Evolutionary conservation across 2,888 invertebrate species (phyloP), one percentile per base, ranked within the genome.

Genomic region (Hemithea aestivaria): DNA sequence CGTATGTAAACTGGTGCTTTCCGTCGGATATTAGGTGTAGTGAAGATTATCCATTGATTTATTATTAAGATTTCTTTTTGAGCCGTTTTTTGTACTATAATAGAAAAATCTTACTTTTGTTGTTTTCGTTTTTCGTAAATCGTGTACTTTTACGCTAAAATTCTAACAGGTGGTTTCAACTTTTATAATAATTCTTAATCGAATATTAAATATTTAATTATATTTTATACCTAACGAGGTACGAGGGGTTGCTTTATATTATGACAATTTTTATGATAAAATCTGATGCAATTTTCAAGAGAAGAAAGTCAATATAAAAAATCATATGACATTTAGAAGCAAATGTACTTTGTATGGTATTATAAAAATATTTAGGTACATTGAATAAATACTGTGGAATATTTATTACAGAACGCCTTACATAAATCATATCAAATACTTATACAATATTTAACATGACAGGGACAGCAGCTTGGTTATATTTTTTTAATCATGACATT

Each of bases 401-500:
- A 16, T 16, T 4, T 16, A 16, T 16, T 16, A n/a, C 31, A 25
- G 7, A 22, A 20, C 10, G 10, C n/a, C 34, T 42, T 43, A 47
- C 42, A 39, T 31, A 16, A 38, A 16, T 28, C 37, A 40, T 45
- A 45, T 40, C 32, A 27, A 10, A 5, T 7, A 21, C n/a, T 2
- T 8, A 20, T 31, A 16, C 6, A 34, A 21, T 38, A 25, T 43
- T 38, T 28, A 43, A 35, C 26, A 23, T 8, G 23, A 20, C 6
- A 8, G 22, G 21, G 31, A 28, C 35, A 27, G n/a, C n/a, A 32
- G 29, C 31, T 38, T 20, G 35, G 29, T 35, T 48, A 35, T 10
- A 36, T 21, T 20, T 20, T 20, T 16, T 31, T 26, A 42, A 48
- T 45, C 35, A 48, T 48, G 41, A 45, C 48, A 35, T 36, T n/a